Percentiles rank a stretch among this genome's conserved stretches.
These are phyloP conservation scores for Rhingia rostrata DNA, from an alignment of 2,888 invertebrate genomes.

Conservation along the genomic window DNA sequence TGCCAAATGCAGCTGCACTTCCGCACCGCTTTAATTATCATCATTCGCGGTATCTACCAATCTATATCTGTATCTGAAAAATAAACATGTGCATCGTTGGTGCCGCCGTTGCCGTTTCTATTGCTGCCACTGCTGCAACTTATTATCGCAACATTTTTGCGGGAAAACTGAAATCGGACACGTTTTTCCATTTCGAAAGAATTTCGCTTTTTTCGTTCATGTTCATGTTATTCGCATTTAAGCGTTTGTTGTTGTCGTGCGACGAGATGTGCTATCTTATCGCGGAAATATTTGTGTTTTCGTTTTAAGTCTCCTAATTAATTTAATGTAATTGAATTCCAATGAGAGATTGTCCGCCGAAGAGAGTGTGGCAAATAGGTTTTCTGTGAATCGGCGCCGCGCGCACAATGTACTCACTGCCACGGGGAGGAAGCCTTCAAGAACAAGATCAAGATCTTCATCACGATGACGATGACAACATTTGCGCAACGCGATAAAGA, in stretches of 20 bases:
- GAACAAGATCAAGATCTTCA: constrained; percentile 44
- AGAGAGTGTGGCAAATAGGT: background rate
- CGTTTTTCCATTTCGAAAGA: constrained; percentile 44
- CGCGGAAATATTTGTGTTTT: constrained; percentile 28
- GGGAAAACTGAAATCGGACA: constrained; percentile 34
- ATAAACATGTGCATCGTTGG: constrained; percentile 26
- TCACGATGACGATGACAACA: background rate
- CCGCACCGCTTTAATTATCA: constrained; percentile 10
- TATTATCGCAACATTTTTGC: constrained; percentile 33
- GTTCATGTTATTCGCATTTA: constrained; percentile 1
- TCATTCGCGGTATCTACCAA: background rate
- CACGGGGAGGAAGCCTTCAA: constrained; percentile 3
- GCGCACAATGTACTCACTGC: constrained; percentile 21
- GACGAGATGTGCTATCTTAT: constrained; percentile 25
- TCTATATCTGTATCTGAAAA: constrained; percentile 2
- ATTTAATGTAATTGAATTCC: constrained; percentile 50
- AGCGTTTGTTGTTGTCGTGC: background rate
- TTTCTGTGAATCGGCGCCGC: background rate
- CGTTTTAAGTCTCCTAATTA: constrained; percentile 32
- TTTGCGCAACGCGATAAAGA: background rate
- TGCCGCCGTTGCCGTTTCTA: background rate
- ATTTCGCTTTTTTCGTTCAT: constrained; percentile 37
- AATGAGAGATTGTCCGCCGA: constrained; percentile 12
- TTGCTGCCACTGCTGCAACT: background rate
- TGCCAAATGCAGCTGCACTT: constrained; percentile 18